Percentiles rank a stretch among this genome's conserved stretches.
phyloP scores from a whole-genome alignment of 2,113 vertebrate genomes.

The Meles meles region DNA sequence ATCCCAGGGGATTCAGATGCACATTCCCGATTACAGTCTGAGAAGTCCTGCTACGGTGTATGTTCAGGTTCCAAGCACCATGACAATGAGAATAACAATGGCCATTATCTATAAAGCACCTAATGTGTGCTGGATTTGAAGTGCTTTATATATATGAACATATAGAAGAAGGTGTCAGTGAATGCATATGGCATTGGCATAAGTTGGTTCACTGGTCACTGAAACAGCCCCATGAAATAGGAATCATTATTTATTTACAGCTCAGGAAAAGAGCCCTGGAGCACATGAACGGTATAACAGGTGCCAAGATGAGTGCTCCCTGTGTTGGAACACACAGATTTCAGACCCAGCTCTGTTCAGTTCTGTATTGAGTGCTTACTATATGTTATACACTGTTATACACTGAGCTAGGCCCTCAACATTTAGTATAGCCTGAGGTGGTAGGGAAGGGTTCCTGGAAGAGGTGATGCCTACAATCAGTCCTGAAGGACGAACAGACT shows the following conservation, averaged over 20 bases:
- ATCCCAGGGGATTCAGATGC: background rate
- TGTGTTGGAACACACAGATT: background rate
- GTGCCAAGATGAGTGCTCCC: background rate
- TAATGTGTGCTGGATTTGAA: background rate
- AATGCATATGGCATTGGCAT: background rate
- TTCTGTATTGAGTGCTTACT: background rate
- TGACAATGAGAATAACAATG: background rate
- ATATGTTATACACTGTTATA: too few relatives aligned
- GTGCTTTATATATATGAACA: background rate
- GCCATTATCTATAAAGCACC: background rate
- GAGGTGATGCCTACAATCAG: background rate
- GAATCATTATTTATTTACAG: background rate
- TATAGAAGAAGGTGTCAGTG: background rate
- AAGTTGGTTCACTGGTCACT: background rate
- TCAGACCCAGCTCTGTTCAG: background rate
- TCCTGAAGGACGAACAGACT: background rate
- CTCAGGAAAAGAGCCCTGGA: background rate
- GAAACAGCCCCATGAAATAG: background rate
- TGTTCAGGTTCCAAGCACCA: background rate
- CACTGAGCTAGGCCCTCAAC: background rate
- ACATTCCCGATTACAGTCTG: background rate
- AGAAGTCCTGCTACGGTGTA: background rate
- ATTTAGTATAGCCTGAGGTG: background rate
- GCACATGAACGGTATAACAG: background rate
- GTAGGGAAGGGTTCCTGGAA: background rate